A percentile compares a stretch with the other conserved stretches of the same genome.
These are phyloP conservation scores for Antechinus stuartii DNA, from an alignment of 2,113 vertebrate species.

Conservation along the genomic window DNA sequence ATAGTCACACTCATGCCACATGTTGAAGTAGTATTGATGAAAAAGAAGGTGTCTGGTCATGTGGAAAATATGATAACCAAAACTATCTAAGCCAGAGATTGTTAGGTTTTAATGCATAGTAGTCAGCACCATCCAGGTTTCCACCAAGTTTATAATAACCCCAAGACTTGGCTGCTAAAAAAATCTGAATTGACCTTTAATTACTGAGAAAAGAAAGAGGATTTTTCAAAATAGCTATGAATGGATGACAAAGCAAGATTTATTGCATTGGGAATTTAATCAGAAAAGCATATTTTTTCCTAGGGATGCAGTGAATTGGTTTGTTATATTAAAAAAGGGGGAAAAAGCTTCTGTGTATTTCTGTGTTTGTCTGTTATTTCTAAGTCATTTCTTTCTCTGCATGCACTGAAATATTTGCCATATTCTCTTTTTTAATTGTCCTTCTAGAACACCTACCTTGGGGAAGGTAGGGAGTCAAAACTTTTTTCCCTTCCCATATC, in stretches of 20 bases:
- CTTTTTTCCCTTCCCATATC: no score
- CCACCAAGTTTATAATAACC: conserved; percentile 56
- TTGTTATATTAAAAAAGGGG: conserved; percentile 41
- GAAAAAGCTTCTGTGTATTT: background rate
- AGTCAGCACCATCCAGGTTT: background rate
- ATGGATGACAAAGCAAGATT: conserved; percentile 65
- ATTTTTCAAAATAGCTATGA: conserved; percentile 43
- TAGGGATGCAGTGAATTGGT: conserved; percentile 49
- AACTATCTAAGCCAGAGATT: conserved; percentile 33
- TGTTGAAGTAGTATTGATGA: conserved; percentile 29
- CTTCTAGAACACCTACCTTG: background rate
- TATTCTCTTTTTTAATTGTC: background rate
- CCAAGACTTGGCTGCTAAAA: conserved; percentile 44
- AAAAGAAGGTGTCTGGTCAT: conserved; percentile 43
- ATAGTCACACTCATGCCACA: conserved; percentile 7
- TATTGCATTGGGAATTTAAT: conserved; percentile 66
- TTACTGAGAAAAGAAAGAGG: conserved; percentile 64
- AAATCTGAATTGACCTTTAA: conserved; percentile 72
- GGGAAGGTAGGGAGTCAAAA: background rate
- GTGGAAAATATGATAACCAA: background rate
- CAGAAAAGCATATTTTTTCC: conserved; percentile 60
- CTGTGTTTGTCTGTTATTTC: conserved; percentile 45
- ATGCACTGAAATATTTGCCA: conserved; percentile 29
- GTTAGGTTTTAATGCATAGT: conserved; percentile 45
- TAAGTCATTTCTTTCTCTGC: conserved; percentile 11